phyloP scores from a whole-genome alignment of 2,888 invertebrate species.

The Spisula solida region DNA sequence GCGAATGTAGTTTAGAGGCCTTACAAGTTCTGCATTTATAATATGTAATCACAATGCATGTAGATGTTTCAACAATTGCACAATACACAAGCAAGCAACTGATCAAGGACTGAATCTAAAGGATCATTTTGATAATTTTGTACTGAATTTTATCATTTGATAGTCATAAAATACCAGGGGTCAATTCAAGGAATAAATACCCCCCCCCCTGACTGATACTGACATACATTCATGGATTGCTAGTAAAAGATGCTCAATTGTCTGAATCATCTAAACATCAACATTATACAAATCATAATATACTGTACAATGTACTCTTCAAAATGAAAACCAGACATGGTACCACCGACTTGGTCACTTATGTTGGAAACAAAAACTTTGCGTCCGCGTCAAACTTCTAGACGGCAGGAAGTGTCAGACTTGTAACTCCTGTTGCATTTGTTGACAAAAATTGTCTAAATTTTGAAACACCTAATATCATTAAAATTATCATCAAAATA shows the following conservation, averaged over 20 bases:
- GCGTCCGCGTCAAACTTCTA: background rate
- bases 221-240: no score
- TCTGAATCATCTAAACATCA: background rate
- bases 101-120: no score
- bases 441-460: background rate
- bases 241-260: background rate
- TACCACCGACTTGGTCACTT: background rate
- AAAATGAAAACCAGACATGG: background rate
- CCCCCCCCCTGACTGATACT: no score
- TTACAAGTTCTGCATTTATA: no score
- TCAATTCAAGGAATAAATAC: no score
- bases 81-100: no score
- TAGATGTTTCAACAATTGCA: no score
- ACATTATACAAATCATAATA: background rate
- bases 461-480: background rate
- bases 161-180: no score
- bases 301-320: background rate
- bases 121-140: no score
- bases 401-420: background rate
- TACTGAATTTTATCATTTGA: no score
- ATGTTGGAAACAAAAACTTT: background rate
- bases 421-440: background rate
- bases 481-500: slow-evolving; percentile 83
- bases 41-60: no score
- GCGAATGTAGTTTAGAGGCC: no score